These are phyloP conservation scores for Chalcis sispes DNA, from an alignment of 2,888 invertebrate genomes.

Conservation along the genomic window DNA sequence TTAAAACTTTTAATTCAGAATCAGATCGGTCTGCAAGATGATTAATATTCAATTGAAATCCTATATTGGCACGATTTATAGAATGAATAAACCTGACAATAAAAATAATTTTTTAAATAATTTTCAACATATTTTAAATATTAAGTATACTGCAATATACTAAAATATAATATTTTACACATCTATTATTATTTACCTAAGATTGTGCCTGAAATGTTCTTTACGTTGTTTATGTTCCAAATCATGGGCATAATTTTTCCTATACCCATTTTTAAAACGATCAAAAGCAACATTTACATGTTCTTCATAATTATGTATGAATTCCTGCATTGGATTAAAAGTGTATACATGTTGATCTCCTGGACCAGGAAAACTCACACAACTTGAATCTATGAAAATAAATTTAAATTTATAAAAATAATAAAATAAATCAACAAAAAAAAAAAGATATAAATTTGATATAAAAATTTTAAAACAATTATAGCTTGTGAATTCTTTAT, in stretches of 20 bases:
- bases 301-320: conserved; percentile 82
- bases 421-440: conserved; percentile 3
- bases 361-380: conserved; percentile 91
- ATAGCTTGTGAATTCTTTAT: neutral
- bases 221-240: conserved; percentile 84
- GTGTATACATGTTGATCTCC: conserved; percentile 86
- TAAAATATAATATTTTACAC: neutral
- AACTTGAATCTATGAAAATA: conserved; percentile 79
- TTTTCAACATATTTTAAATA: too few species aligned
- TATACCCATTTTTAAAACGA: conserved; percentile 85
- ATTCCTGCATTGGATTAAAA: conserved; percentile 96
- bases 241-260: conserved; percentile 81
- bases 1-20: conserved; percentile 84
- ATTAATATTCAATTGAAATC: conserved; percentile 88
- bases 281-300: conserved; percentile 88
- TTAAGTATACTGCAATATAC: neutral
- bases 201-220: conserved; percentile 90
- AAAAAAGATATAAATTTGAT: conserved; percentile 24
- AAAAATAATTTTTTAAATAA: neutral
- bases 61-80: conserved; percentile 85
- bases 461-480: conserved; percentile 2
- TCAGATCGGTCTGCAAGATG: conserved; percentile 91
- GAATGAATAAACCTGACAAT: conserved; percentile 84
- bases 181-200: conserved; percentile 78
- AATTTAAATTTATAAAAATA: conserved; percentile 19